Conservation (phyloP, 1,140 invertebrate genomes). For the Heliconius hermathena region DNA sequence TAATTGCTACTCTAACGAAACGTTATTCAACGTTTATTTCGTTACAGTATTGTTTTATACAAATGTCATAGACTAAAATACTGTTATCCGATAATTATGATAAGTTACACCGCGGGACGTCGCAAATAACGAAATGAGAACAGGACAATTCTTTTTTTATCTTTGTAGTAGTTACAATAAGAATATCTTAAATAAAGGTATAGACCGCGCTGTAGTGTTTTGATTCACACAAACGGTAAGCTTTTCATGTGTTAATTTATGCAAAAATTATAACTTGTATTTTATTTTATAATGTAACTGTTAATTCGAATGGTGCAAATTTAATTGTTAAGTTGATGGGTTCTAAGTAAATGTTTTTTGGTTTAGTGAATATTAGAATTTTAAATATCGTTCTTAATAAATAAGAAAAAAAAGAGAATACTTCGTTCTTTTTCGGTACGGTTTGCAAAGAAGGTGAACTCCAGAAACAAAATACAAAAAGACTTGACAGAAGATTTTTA, state of each 20-base stretch:
- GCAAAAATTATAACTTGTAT: conserved; percentile 39
- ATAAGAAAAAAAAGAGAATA: neutral
- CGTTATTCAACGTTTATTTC: conserved; percentile 18
- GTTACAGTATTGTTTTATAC: conserved; percentile 45
- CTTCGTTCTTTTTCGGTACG: neutral
- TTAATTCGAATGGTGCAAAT: conserved; percentile 16
- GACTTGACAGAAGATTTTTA: neutral
- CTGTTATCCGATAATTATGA: conserved; percentile 46
- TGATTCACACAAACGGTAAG: conserved; percentile 58
- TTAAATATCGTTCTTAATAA: too few species aligned
- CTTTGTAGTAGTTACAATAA: conserved; percentile 39
- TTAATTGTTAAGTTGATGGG: neutral
- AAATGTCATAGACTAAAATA: conserved; percentile 47
- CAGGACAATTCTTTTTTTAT: conserved; percentile 30
- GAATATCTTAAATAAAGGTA: neutral
- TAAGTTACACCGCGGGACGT: conserved; percentile 23
- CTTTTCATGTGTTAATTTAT: conserved; percentile 50
- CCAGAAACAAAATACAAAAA: neutral
- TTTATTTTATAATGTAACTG: conserved; percentile 25
- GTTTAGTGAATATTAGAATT: neutral
- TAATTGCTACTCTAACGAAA: conserved; percentile 20
- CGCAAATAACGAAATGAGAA: conserved; percentile 9
- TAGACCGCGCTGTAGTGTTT: conserved; percentile 44
- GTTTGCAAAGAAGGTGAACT: neutral
- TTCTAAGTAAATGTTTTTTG: neutral